Percentiles rank a stretch among this genome's conserved stretches.
Conservation (phyloP, 2,113 vertebrate genomes). For the Talpa occidentalis region DNA sequence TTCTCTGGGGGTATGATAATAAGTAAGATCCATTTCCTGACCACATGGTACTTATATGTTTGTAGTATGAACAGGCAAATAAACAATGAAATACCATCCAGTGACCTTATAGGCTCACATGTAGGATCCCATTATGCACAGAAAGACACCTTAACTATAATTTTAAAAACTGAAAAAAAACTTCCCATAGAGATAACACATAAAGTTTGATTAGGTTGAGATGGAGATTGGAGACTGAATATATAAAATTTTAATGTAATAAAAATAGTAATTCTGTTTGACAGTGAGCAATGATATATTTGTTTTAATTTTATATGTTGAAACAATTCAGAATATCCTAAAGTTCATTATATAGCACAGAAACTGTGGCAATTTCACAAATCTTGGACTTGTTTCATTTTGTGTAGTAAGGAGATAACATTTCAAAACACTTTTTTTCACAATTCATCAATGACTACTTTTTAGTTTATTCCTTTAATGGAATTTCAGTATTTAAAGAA, state of each 20-base stretch:
- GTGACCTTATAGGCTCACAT: neutral
- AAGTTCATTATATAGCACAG: neutral
- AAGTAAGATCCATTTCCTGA: neutral
- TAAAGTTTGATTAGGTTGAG: neutral
- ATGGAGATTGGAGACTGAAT: neutral
- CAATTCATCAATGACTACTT: neutral
- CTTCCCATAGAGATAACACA: neutral
- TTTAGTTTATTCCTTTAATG: neutral
- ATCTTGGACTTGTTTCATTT: neutral
- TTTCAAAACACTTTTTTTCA: neutral
- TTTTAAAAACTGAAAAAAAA: neutral
- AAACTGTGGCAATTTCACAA: neutral
- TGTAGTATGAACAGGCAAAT: neutral
- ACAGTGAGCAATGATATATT: neutral
- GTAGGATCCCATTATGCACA: neutral
- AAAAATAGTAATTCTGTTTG: neutral
- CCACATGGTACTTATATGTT: neutral
- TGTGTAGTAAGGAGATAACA: neutral
- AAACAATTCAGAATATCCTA: neutral
- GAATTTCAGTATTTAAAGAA: neutral
- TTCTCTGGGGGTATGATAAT: neutral
- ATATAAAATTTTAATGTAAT: neutral
- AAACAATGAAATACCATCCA: neutral
- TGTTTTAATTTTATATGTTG: neutral
- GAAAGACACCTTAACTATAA: neutral